phyloP scores from a whole-genome alignment of 2,797 vertebrate species.

The Pseudochromis fuscus region DNA sequence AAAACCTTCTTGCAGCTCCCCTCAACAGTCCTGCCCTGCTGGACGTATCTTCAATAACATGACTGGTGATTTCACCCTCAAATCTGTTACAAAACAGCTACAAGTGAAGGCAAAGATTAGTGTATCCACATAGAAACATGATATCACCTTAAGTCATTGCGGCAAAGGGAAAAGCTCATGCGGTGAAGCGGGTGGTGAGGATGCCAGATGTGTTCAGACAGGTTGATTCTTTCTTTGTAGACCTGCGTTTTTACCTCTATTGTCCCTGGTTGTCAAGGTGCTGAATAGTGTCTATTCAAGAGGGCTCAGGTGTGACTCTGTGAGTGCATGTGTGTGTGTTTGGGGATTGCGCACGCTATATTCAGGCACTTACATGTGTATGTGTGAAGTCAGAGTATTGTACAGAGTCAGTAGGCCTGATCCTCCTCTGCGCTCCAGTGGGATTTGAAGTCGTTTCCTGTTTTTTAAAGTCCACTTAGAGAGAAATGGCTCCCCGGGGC shows the following conservation, averaged over 20 bases:
- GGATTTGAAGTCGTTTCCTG: conserved; percentile 83
- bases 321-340: conserved; percentile 54
- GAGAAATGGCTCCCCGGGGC: conserved; percentile 75
- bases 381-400: conserved; percentile 64
- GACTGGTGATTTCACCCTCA: conserved; percentile 47
- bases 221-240: conserved; percentile 63
- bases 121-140: conserved; percentile 65
- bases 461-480: conserved; percentile 79
- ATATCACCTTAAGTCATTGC: conserved; percentile 72
- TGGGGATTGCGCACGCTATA: conserved; percentile 46
- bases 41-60: conserved; percentile 28
- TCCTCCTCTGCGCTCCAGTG: conserved; percentile 71
- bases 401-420: conserved; percentile 77
- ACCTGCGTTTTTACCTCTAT: conserved; percentile 58
- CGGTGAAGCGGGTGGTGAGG: conserved; percentile 59
- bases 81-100: conserved; percentile 67
- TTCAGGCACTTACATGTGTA: conserved; percentile 39
- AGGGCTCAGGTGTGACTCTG: conserved; percentile 80
- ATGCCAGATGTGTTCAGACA: conserved; percentile 77
- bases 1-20: conserved; percentile 19
- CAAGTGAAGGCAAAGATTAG: conserved; percentile 68
- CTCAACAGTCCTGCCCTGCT: conserved; percentile 4
- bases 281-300: conserved; percentile 77
- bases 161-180: conserved; percentile 40
- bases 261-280: conserved; percentile 73